Evolutionary conservation across 2,113 vertebrate genomes (phyloP).

Genomic region (Gila orcuttii): DNA sequence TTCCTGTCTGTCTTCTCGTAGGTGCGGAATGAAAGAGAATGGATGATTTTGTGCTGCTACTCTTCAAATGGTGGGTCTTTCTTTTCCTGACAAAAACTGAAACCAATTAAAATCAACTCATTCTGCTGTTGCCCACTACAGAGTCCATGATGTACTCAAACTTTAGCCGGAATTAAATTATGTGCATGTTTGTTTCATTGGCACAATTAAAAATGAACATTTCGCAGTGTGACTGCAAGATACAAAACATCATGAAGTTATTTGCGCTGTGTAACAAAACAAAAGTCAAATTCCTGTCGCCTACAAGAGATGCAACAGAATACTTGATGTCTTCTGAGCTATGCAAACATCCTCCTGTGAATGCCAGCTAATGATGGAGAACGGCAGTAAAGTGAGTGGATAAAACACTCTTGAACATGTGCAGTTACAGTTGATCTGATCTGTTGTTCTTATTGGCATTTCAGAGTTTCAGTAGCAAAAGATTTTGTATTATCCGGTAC

Average conservation of each 20-base stretch:
- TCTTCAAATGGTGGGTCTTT: conserved; percentile 3
- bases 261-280: background rate
- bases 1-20: background rate
- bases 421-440: conserved; percentile 8
- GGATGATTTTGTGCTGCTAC: background rate
- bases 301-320: conserved; percentile 32
- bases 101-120: conserved; percentile 32
- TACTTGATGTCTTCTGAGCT: conserved; percentile 11
- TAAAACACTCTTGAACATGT: background rate
- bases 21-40: conserved; percentile 13
- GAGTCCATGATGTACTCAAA: conserved; percentile 5
- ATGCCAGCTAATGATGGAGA: conserved; percentile 17
- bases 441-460: background rate
- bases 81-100: conserved; percentile 16
- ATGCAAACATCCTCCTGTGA: conserved; percentile 11
- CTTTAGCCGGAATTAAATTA: background rate
- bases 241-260: background rate
- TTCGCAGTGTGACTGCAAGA: background rate
- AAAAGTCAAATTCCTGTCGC: background rate
- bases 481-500: background rate
- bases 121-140: background rate
- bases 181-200: background rate
- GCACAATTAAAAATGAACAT: background rate
- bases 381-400: background rate
- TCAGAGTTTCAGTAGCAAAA: background rate